phyloP scores from a whole-genome alignment of 2,113 vertebrate genomes.

The Centropristis striata region DNA sequence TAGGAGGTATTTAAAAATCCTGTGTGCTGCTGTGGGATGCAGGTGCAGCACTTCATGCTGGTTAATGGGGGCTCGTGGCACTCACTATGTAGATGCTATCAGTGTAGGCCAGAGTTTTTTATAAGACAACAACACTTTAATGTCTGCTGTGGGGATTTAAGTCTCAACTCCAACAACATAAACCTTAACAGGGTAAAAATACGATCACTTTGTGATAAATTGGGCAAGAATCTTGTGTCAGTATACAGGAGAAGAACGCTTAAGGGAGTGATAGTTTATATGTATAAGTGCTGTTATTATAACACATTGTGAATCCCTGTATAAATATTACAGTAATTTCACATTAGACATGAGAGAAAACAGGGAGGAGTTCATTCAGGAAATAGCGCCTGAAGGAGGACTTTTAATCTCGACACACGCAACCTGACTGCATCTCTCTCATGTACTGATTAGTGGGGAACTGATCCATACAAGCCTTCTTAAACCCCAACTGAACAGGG shows the following conservation, averaged over 20 bases:
- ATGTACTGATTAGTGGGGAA: slow-evolving; percentile 62
- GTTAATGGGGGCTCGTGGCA: slow-evolving; percentile 69
- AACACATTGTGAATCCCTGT: background rate
- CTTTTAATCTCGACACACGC: slow-evolving; percentile 44
- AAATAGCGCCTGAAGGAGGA: slow-evolving; percentile 35
- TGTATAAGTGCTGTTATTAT: background rate
- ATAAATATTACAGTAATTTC: slow-evolving; percentile 3
- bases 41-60: slow-evolving; percentile 69
- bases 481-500: slow-evolving; percentile 42
- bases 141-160: slow-evolving; percentile 11
- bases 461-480: slow-evolving; percentile 61
- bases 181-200: slow-evolving; percentile 6
- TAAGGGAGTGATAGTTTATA: background rate
- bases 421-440: slow-evolving; percentile 56
- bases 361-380: slow-evolving; percentile 35
- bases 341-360: slow-evolving; percentile 1
- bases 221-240: background rate
- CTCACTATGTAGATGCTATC: slow-evolving; percentile 65
- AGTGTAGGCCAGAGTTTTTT: background rate
- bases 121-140: slow-evolving; percentile 36
- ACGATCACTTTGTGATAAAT: background rate
- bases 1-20: slow-evolving; percentile 21
- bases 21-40: slow-evolving; percentile 54
- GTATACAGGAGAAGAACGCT: background rate
- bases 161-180: background rate